Percentiles rank a stretch among this genome's conserved stretches.
These are phyloP conservation scores for Oscheius sp. DNA, from an alignment of 1,140 invertebrate species.

Conservation along the genomic window DNA sequence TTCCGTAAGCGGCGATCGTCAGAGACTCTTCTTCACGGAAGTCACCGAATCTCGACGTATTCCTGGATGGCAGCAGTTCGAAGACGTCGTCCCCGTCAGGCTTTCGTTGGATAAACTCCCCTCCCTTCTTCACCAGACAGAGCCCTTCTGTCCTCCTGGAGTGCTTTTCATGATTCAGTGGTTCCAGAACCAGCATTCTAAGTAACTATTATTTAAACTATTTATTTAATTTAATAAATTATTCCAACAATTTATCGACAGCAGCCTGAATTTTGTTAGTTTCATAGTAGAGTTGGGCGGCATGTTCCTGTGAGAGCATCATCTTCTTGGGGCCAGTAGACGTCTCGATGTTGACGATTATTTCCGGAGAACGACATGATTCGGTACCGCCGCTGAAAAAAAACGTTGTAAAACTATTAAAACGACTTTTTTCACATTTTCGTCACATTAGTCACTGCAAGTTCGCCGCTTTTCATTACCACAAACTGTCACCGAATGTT, in stretches of 20 bases:
- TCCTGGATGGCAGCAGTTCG: background rate
- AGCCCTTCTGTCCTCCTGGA: background rate
- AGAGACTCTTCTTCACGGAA: background rate
- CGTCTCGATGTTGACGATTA: background rate
- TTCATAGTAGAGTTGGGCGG: background rate
- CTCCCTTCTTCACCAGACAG: background rate
- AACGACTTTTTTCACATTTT: too few species aligned
- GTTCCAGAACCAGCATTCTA: background rate
- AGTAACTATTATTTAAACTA: background rate
- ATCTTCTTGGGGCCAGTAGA: background rate
- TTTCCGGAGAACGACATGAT: too few species aligned
- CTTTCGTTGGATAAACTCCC: background rate
- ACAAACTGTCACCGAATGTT: too few species aligned
- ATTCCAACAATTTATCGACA: background rate
- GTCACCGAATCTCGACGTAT: background rate
- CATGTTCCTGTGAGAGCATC: background rate
- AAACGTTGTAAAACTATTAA: too few species aligned
- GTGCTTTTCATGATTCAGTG: background rate
- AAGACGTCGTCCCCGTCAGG: background rate
- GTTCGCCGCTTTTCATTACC: too few species aligned
- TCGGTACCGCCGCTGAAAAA: too few species aligned
- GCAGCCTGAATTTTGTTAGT: background rate
- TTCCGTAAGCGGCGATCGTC: conserved; percentile 4
- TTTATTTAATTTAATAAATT: background rate
- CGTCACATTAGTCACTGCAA: too few species aligned